These are phyloP conservation scores for Melanotaenia trifasciata DNA, from an alignment of 2,797 vertebrate species.

Conservation along the genomic window DNA sequence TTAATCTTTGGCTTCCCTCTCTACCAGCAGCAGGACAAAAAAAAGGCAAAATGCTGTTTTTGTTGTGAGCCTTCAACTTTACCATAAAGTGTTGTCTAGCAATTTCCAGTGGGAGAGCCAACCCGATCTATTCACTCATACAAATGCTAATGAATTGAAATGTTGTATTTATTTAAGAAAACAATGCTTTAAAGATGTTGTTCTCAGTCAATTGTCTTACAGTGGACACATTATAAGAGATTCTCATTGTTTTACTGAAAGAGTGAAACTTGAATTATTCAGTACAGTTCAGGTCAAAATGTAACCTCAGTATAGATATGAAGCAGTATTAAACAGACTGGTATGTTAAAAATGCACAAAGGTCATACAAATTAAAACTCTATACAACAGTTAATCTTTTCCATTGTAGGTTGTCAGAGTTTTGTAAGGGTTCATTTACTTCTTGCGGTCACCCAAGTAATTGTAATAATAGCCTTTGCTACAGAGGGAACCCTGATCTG, in stretches of 20 bases:
- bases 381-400: conserved; percentile 38
- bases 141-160: conserved; percentile 62
- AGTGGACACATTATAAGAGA: conserved; percentile 17
- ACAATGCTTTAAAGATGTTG: conserved; percentile 6
- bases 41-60: conserved; percentile 71
- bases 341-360: conserved; percentile 50
- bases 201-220: conserved; percentile 31
- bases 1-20: conserved; percentile 65
- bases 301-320: conserved; percentile 53
- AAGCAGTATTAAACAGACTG: conserved; percentile 39
- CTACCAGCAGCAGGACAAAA: conserved; percentile 46
- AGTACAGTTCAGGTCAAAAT: conserved; percentile 40
- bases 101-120: conserved; percentile 45
- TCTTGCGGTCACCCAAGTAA: conserved; percentile 64
- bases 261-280: neutral
- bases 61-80: conserved; percentile 60
- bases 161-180: conserved; percentile 50
- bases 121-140: conserved; percentile 70
- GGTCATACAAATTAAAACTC: conserved; percentile 49
- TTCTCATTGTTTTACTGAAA: neutral
- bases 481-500: conserved; percentile 63
- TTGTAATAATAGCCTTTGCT: conserved; percentile 65
- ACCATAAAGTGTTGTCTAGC: conserved; percentile 42
- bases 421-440: conserved; percentile 56
- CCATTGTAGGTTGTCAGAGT: conserved; percentile 66